Evolutionary conservation across 1,140 invertebrate species (phyloP).

Genomic region (Drosophila ambigua): DNA sequence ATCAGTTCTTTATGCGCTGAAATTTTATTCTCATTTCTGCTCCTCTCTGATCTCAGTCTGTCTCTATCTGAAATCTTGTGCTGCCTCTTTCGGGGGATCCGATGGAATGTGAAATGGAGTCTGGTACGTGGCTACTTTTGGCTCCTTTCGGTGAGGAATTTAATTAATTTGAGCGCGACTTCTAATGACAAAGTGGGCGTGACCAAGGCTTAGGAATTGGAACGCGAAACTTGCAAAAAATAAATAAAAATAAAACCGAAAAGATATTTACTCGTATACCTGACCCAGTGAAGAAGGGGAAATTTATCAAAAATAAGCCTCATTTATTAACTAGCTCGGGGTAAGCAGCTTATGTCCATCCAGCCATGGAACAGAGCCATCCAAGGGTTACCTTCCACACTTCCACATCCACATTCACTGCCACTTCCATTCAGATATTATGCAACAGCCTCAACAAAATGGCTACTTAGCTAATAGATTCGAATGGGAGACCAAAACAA

Average conservation of each 20-base stretch:
- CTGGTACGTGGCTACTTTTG: constrained; percentile 66
- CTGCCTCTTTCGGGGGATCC: constrained; percentile 16
- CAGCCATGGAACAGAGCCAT: constrained; percentile 33
- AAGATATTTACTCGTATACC: constrained; percentile 1
- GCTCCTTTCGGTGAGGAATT: constrained; percentile 62
- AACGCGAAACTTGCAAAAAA: constrained; percentile 45
- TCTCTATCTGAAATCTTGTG: constrained; percentile 18
- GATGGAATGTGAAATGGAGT: constrained; percentile 54
- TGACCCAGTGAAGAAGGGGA: constrained; percentile 13
- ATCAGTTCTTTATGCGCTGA: constrained; percentile 83
- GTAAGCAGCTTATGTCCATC: constrained; percentile 73
- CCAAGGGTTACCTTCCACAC: constrained; percentile 23
- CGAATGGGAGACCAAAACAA: constrained; percentile 53
- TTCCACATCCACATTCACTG: constrained; percentile 2
- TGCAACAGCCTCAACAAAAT: constrained; percentile 74
- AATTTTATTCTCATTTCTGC: constrained; percentile 60
- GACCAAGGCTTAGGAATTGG: constrained; percentile 64
- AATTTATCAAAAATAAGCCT: constrained; percentile 67
- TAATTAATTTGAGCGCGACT: constrained; percentile 76
- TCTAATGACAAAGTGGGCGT: constrained; percentile 78
- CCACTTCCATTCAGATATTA: constrained; percentile 43
- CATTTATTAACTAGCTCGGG: constrained; percentile 73
- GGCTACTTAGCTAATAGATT: constrained; percentile 79
- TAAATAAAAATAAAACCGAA: constrained; percentile 30
- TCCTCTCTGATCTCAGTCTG: constrained; percentile 13